Evolutionary conservation across 2,113 vertebrate species (phyloP), one percentile per base, ranked within the genome.

Genomic region (Sciurus niger): DNA sequence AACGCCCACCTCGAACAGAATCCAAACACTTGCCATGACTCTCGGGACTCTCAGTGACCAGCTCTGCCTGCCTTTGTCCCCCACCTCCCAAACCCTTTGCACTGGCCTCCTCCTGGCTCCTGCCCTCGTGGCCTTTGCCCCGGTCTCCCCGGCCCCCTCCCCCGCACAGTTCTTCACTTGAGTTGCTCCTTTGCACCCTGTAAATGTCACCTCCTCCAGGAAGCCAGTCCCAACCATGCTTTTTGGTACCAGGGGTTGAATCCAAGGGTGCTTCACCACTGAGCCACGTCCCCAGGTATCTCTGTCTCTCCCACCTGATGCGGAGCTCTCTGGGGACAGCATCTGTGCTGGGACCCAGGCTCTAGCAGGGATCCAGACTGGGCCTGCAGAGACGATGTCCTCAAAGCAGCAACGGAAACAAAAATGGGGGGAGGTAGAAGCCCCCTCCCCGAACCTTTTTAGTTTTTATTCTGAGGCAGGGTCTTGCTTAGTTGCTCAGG

Each of bases 351-450:
- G 34, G 74, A 43, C 17, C 55, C 18, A 2, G 37, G 4, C 0
- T 25, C 68, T 16, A 22, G 20, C 4, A 4, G 34, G 2, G 14
- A 22, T 30, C 22, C 51, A 70, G 43, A 17, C 60, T 3, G 11
- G 2, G 0, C 18, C 51, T 22, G 20, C 2, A 0, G 0, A 3
- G 53, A 37, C 3, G 1, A 28, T 0, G 14, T 25, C 30, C 58
- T 55, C 43, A 12, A 4, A 43, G 72, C 28, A 17, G 22, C 5
- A 2, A 11, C 10, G 0, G 58, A 43, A 76, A 32, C 1, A 0
- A 34, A 37, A 46, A 40, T 40, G 2, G 25, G 51, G 34, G 11
- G 74, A 48, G 30, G 63, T 8, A 28, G 14, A 13, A 16, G 12
- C 10, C 53, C 53, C 53, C 12, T 58, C 55, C 55, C 10, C 30